A percentile compares a stretch with the other conserved stretches of the same genome.
Conservation (phyloP, 2,888 invertebrate genomes). For the Drosophila kuntzei region DNA sequence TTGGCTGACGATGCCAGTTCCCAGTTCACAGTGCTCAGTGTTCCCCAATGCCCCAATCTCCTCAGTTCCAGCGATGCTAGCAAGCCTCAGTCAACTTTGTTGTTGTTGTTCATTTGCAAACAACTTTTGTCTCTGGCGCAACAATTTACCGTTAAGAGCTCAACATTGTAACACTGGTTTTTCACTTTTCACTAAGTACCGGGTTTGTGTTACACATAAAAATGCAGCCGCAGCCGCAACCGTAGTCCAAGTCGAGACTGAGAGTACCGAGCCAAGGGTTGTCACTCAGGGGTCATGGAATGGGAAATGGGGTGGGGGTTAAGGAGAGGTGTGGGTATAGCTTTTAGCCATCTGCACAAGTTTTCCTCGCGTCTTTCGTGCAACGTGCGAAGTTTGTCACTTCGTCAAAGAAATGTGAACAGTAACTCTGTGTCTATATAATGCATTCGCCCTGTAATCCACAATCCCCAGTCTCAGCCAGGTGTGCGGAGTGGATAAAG, state of each 20-base stretch:
- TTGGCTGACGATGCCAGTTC: slow-evolving; percentile 43
- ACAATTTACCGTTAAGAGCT: slow-evolving; percentile 77
- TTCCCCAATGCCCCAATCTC: slow-evolving; percentile 16
- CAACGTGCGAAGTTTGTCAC: slow-evolving; percentile 75
- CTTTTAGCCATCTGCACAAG: slow-evolving; percentile 65
- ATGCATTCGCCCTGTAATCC: slow-evolving; percentile 61
- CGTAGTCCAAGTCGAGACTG: slow-evolving; percentile 4
- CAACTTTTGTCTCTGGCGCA: slow-evolving; percentile 70
- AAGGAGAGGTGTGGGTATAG: background rate
- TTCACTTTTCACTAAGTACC: slow-evolving; percentile 78
- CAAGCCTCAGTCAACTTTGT: slow-evolving; percentile 46
- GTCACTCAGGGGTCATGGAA: background rate
- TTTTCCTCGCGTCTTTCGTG: slow-evolving; percentile 68
- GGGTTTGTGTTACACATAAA: slow-evolving; percentile 73
- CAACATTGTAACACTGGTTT: slow-evolving; percentile 78
- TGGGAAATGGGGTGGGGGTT: background rate
- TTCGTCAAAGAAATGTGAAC: slow-evolving; percentile 66
- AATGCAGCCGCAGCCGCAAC: slow-evolving; percentile 37
- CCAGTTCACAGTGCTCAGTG: slow-evolving; percentile 1
- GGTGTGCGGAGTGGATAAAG: slow-evolving; percentile 22
- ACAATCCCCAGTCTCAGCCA: slow-evolving; percentile 38
- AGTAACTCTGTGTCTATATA: slow-evolving; percentile 44
- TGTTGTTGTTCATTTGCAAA: slow-evolving; percentile 61
- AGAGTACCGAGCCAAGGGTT: slow-evolving; percentile 1
- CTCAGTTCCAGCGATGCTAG: slow-evolving; percentile 4